A percentile compares a stretch with the other conserved stretches of the same genome.
These are phyloP conservation scores for Peromyscus attwateri DNA, from an alignment of 2,797 vertebrate genomes.

Conservation along the genomic window DNA sequence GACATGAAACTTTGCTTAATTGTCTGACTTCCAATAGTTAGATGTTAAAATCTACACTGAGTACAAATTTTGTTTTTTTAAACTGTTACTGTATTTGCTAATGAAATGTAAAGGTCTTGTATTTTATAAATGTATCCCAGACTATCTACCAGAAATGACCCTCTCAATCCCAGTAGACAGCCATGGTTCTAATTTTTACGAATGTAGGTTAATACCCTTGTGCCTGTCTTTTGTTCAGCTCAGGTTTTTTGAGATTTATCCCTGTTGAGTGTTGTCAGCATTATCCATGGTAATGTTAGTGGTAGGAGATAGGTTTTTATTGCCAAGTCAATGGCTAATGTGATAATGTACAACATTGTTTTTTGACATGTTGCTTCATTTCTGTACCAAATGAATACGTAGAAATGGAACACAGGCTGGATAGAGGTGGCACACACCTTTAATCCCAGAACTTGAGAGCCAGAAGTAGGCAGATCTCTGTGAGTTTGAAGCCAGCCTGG, in stretches of 20 bases:
- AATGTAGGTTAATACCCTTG: not conserved
- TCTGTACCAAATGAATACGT: not conserved
- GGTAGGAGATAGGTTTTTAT: not conserved
- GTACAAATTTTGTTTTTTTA: not conserved
- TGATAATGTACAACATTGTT: slow-evolving; percentile 2
- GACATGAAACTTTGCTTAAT: not conserved
- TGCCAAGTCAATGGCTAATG: not conserved
- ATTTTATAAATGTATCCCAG: slow-evolving; percentile 5
- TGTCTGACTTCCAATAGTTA: not conserved
- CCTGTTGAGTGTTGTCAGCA: not conserved
- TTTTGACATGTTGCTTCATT: slow-evolving; percentile 13
- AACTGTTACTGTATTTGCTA: not conserved
- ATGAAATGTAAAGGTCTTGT: not conserved
- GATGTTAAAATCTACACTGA: not conserved
- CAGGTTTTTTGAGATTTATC: not conserved
- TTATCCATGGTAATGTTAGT: not conserved
- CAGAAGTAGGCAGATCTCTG: too few relatives aligned
- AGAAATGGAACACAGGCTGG: slow-evolving; percentile 26
- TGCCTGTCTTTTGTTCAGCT: not conserved
- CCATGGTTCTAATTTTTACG: not conserved
- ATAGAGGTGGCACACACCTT: not conserved
- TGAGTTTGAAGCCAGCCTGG: too few relatives aligned
- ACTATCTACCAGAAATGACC: not conserved
- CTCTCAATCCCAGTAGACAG: not conserved
- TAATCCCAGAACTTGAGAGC: too few relatives aligned